These are phyloP conservation scores for Spea multiplicata DNA, from an alignment of 2,113 vertebrate genomes.

Conservation along the genomic window DNA sequence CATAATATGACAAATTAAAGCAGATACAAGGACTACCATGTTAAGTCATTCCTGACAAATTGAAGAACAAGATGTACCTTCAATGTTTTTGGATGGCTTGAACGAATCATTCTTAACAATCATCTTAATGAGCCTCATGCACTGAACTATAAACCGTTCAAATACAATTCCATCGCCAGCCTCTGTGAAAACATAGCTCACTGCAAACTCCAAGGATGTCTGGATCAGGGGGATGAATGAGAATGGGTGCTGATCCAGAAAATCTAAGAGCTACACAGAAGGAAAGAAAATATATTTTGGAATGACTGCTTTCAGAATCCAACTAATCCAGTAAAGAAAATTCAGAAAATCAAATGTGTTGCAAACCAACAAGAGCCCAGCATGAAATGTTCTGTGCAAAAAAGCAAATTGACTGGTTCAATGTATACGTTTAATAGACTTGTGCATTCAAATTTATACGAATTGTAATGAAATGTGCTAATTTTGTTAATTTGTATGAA, in stretches of 20 bases:
- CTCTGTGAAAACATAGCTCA: slow-evolving; percentile 92
- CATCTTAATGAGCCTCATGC: slow-evolving; percentile 98
- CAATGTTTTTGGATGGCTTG: slow-evolving; percentile 91
- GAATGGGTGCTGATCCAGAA: slow-evolving; percentile 90
- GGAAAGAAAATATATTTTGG: neutral
- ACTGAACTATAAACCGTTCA: slow-evolving; percentile 94
- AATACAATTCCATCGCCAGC: slow-evolving; percentile 87
- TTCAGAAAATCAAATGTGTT: too few species aligned
- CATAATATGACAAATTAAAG: neutral
- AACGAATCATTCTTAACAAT: slow-evolving; percentile 96
- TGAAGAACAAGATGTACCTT: slow-evolving; percentile 71
- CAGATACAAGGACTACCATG: neutral
- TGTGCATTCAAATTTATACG: too few species aligned
- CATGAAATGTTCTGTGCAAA: too few species aligned
- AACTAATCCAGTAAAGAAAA: too few species aligned
- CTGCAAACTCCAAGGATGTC: slow-evolving; percentile 88
- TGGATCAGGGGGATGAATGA: slow-evolving; percentile 91
- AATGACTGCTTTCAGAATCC: too few species aligned
- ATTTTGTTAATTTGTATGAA: too few species aligned
- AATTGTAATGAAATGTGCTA: too few species aligned
- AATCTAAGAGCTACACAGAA: slow-evolving; percentile 81
- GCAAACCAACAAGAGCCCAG: too few species aligned
- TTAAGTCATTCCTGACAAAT: neutral
- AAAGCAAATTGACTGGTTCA: too few species aligned
- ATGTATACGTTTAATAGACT: too few species aligned